Evolutionary conservation across 2,113 vertebrate species (phyloP).

Genomic region (Artemisiospiza belli): DNA sequence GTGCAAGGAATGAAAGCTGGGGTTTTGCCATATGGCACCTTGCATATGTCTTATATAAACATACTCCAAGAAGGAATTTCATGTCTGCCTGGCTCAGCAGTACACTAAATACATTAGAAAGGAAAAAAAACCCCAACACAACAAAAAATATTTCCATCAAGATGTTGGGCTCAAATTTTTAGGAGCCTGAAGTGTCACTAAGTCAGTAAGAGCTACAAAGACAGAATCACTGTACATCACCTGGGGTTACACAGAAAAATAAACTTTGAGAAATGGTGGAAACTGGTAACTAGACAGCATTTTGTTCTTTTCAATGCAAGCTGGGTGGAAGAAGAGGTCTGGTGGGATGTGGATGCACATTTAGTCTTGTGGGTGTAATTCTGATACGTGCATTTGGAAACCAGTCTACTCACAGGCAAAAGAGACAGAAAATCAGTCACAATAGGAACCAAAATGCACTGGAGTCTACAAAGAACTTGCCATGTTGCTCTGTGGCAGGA

Average conservation of each 20-base stretch:
- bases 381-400: not conserved
- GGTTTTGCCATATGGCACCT: slow-evolving; percentile 51
- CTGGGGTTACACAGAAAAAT: not conserved
- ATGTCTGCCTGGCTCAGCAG: not conserved
- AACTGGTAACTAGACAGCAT: not conserved
- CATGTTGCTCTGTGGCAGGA: not conserved
- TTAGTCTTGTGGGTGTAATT: not conserved
- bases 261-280: not conserved
- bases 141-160: not conserved
- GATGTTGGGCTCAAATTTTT: not conserved
- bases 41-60: slow-evolving; percentile 16
- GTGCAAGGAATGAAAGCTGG: slow-evolving; percentile 29
- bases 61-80: slow-evolving; percentile 4
- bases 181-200: not conserved
- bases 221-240: not conserved
- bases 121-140: not conserved
- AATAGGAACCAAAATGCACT: not conserved
- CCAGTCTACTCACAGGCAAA: not conserved
- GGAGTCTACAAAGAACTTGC: not conserved
- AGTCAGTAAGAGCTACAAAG: not conserved
- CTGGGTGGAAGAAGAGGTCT: not conserved
- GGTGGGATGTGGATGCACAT: not conserved
- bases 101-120: not conserved
- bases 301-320: not conserved
- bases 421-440: not conserved